Percentiles rank a stretch among this genome's conserved stretches.
Conservation (phyloP, 2,797 vertebrate genomes). For the Enteromius trimaculatus region DNA sequence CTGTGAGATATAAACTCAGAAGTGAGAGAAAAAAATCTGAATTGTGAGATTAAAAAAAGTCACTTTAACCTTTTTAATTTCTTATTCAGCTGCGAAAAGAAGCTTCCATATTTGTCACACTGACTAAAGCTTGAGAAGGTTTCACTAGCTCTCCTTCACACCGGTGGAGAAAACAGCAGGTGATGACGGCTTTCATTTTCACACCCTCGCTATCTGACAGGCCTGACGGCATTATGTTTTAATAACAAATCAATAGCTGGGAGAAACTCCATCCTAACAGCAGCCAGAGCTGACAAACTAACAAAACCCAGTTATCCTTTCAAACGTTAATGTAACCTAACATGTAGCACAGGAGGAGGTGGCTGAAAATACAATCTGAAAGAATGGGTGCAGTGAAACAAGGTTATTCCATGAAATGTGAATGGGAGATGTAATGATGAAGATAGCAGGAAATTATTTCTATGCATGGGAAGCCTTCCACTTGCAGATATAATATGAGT, state of each 20-base stretch:
- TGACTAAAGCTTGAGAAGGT: neutral
- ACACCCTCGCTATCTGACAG: slow-evolving; percentile 37
- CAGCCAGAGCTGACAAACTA: slow-evolving; percentile 53
- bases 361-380: slow-evolving; percentile 33
- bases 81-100: neutral
- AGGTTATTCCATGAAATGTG: slow-evolving; percentile 32
- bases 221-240: slow-evolving; percentile 46
- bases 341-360: neutral
- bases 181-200: slow-evolving; percentile 50
- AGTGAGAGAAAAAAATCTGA: neutral
- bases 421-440: slow-evolving; percentile 49
- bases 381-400: slow-evolving; percentile 20
- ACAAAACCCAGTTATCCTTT: slow-evolving; percentile 29
- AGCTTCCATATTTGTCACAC: slow-evolving; percentile 15
- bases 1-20: neutral
- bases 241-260: slow-evolving; percentile 53
- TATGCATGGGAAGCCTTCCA: slow-evolving; percentile 54
- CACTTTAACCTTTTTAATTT: neutral
- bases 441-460: slow-evolving; percentile 65
- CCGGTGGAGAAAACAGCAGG: slow-evolving; percentile 28
- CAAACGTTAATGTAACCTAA: slow-evolving; percentile 34
- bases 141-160: neutral
- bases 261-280: slow-evolving; percentile 31
- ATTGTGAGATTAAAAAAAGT: neutral
- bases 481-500: slow-evolving; percentile 56